Conservation (phyloP, 1,140 invertebrate genomes). For the Heliconius eleuchia region DNA sequence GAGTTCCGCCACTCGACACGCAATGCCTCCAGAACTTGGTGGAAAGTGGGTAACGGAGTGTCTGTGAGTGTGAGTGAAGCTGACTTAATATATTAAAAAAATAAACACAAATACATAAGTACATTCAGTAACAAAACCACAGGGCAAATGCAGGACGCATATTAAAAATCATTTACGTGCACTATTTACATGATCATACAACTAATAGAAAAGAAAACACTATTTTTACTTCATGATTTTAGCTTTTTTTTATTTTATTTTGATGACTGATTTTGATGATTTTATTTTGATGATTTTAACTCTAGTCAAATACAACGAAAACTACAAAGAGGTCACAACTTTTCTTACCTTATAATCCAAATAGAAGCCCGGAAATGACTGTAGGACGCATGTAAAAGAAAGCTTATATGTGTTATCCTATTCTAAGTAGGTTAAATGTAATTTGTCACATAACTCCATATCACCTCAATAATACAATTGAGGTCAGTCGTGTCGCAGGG, state of each 20-base stretch:
- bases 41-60: no score
- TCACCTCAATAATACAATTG: constrained; percentile 1
- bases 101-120: constrained; percentile 11
- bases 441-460: neutral
- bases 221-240: neutral
- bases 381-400: constrained; percentile 61
- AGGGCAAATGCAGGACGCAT: constrained; percentile 36
- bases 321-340: constrained; percentile 33
- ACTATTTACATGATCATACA: neutral
- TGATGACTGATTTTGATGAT: neutral
- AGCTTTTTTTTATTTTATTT: neutral
- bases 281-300: neutral
- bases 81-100: constrained; percentile 11
- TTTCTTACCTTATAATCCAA: constrained; percentile 73
- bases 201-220: neutral
- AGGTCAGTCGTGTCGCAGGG: no score
- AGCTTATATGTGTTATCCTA: constrained; percentile 8
- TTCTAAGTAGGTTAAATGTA: neutral
- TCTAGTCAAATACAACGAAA: neutral
- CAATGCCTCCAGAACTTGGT: no score
- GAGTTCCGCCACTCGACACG: no score
- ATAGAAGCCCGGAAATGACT: constrained; percentile 77
- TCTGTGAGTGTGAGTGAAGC: no score
- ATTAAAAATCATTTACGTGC: constrained; percentile 12
- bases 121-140: neutral